A percentile compares a stretch with the other conserved stretches of the same genome.
These are phyloP conservation scores for Equus przewalskii DNA, from an alignment of 2,113 vertebrate species.

Conservation along the genomic window DNA sequence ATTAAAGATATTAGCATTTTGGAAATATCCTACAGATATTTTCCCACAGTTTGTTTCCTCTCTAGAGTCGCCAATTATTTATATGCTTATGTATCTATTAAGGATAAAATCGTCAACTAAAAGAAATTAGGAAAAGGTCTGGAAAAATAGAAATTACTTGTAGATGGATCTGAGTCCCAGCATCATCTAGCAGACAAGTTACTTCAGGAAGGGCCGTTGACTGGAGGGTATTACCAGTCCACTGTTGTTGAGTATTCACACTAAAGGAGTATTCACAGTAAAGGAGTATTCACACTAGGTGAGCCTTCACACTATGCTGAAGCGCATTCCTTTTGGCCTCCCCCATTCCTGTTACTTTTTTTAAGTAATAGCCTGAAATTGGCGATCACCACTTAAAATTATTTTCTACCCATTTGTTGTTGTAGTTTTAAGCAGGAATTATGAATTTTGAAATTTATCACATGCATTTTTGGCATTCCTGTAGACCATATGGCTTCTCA, in stretches of 20 bases:
- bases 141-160: neutral
- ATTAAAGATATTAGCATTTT: neutral
- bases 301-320: neutral
- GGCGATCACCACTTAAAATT: neutral
- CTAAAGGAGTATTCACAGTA: neutral
- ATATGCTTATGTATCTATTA: neutral
- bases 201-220: neutral
- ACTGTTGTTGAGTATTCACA: neutral
- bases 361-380: neutral
- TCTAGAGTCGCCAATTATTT: neutral
- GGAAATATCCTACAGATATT: neutral
- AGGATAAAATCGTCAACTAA: neutral
- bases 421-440: neutral
- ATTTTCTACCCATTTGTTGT: neutral
- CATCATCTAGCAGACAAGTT: neutral
- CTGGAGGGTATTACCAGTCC: neutral
- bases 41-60: neutral
- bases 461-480: neutral
- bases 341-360: neutral
- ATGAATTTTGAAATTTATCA: neutral
- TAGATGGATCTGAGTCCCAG: neutral
- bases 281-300: neutral
- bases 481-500: neutral
- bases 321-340: neutral
- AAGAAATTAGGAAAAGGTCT: neutral